Conservation (phyloP, 2,888 invertebrate species). For the Drosophila rubida region DNA sequence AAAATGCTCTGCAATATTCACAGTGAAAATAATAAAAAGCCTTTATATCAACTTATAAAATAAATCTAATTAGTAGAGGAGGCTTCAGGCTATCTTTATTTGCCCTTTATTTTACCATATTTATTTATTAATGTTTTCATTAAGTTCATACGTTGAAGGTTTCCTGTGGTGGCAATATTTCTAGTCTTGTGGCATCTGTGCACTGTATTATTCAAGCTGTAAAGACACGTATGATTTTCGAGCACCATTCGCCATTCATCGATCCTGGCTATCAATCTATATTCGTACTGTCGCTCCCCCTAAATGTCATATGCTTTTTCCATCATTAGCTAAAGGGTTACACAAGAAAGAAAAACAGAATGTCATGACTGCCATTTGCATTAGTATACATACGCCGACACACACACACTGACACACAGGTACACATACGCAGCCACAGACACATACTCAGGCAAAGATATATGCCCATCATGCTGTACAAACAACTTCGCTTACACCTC, state of each 20-base stretch:
- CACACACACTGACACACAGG: conserved; percentile 4
- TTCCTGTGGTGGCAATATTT: neutral
- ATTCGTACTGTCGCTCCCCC: conserved; percentile 8
- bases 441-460: neutral
- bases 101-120: too few relatives aligned
- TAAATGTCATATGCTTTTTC: conserved; percentile 63
- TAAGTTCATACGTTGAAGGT: too few relatives aligned
- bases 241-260: conserved; percentile 11
- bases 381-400: conserved; percentile 37
- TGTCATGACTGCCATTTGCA: conserved; percentile 73
- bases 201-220: conserved; percentile 9
- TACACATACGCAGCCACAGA: neutral
- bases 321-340: conserved; percentile 78
- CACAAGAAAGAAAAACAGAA: conserved; percentile 69
- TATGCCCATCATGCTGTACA: conserved; percentile 32
- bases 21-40: too few relatives aligned
- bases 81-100: too few relatives aligned
- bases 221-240: conserved; percentile 9
- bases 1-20: too few relatives aligned
- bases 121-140: too few relatives aligned
- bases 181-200: neutral
- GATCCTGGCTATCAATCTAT: conserved; percentile 42
- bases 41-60: too few relatives aligned
- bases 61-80: too few relatives aligned
- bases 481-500: conserved; percentile 21